These are phyloP conservation scores for Protobothrops flavoviridis DNA, from an alignment of 2,113 vertebrate species.

Conservation along the genomic window DNA sequence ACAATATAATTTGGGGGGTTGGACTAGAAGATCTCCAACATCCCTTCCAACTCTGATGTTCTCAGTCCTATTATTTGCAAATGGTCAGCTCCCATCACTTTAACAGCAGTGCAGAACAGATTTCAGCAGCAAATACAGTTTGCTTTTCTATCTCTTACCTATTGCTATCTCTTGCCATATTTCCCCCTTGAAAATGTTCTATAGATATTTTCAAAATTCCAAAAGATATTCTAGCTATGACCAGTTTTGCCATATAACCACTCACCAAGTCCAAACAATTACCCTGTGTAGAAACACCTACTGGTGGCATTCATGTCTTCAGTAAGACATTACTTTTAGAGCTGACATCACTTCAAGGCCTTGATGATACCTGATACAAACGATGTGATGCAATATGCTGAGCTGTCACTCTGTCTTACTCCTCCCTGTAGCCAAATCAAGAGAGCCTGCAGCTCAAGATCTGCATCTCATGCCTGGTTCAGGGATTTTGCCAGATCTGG, in stretches of 20 bases:
- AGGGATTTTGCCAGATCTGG: conserved; percentile 17
- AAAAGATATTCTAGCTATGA: background rate
- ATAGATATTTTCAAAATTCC: background rate
- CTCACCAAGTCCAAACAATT: background rate
- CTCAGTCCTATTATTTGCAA: background rate
- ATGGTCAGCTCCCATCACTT: background rate
- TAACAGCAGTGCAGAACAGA: background rate
- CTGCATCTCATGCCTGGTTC: background rate
- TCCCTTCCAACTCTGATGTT: background rate
- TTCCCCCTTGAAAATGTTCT: background rate
- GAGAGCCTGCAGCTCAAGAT: background rate
- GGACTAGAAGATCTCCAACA: background rate
- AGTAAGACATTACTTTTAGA: background rate
- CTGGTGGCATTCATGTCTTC: background rate
- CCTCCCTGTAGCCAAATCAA: conserved; percentile 1
- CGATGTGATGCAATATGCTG: background rate
- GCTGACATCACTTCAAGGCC: conserved; percentile 1
- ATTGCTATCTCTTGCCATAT: background rate
- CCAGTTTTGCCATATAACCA: background rate
- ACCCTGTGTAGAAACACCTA: background rate
- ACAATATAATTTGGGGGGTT: background rate
- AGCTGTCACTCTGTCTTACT: background rate
- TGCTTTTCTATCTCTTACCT: background rate
- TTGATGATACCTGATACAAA: background rate
- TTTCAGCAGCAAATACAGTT: background rate